Evolutionary conservation across 2,888 invertebrate species (phyloP).

Genomic region (Eilema caniola): DNA sequence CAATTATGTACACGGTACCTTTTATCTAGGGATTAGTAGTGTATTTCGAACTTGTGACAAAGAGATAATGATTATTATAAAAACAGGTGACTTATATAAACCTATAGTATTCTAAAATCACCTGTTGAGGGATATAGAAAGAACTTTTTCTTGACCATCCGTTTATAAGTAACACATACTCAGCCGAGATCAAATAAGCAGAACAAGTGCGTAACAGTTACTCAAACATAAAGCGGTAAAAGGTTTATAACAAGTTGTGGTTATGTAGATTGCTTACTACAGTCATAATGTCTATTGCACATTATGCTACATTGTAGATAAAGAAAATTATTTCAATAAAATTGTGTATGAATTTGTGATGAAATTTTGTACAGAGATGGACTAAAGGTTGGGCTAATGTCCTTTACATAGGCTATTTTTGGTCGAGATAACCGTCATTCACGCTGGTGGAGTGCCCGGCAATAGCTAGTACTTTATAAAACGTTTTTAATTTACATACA

Average conservation of each 20-base stretch:
- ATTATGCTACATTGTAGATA: too few relatives aligned
- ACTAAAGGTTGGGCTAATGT: too few relatives aligned
- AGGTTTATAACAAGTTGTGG: neutral
- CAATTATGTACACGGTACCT: conserved; percentile 43
- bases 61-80: conserved; percentile 1
- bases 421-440: too few relatives aligned
- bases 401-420: too few relatives aligned
- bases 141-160: neutral
- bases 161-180: neutral
- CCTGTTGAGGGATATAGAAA: neutral
- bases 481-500: conserved; percentile 49
- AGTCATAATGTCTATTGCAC: too few relatives aligned
- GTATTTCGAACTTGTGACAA: conserved; percentile 15
- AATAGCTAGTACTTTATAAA: conserved; percentile 35
- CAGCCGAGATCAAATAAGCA: neutral
- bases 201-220: conserved; percentile 7
- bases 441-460: too few relatives aligned
- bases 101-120: neutral
- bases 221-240: neutral
- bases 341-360: neutral
- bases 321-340: too few relatives aligned
- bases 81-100: neutral
- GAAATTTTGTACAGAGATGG: too few relatives aligned
- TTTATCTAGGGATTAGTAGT: conserved; percentile 24
- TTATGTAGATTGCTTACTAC: neutral